These are phyloP conservation scores for Endotricha flammealis DNA, from an alignment of 2,888 invertebrate species.

Conservation along the genomic window DNA sequence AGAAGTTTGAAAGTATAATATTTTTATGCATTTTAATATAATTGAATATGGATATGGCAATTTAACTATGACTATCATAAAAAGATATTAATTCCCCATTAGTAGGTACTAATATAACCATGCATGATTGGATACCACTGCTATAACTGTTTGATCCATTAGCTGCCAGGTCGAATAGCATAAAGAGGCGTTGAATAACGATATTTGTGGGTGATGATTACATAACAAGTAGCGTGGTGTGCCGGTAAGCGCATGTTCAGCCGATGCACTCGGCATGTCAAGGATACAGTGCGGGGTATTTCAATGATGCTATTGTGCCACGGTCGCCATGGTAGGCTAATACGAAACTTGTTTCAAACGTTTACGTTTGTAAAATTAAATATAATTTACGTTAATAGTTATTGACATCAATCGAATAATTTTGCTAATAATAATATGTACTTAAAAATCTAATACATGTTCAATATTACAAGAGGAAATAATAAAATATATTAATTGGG, in stretches of 20 bases:
- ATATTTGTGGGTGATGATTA: conserved; percentile 51
- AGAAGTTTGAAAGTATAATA: too few species aligned
- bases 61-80: too few species aligned
- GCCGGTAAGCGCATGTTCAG: conserved; percentile 33
- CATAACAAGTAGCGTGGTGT: conserved; percentile 45
- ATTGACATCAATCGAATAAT: too few species aligned
- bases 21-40: too few species aligned
- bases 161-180: conserved; percentile 35
- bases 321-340: conserved; percentile 39
- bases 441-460: too few species aligned
- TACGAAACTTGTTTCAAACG: conserved; percentile 10
- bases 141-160: conserved; percentile 16
- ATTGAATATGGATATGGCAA: too few species aligned
- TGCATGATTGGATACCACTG: too few species aligned
- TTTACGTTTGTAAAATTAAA: conserved; percentile 5
- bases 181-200: conserved; percentile 46
- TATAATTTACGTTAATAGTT: neutral
- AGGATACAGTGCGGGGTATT: conserved; percentile 56
- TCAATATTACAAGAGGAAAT: neutral
- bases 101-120: too few species aligned
- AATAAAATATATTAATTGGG: conserved; percentile 8
- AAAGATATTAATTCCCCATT: too few species aligned
- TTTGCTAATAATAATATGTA: too few species aligned
- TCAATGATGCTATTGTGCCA: conserved; percentile 54
- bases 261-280: conserved; percentile 49